Base-by-base conservation (phyloP, 2,797 vertebrate species). In the Enteromius fasciolatus region DNA sequence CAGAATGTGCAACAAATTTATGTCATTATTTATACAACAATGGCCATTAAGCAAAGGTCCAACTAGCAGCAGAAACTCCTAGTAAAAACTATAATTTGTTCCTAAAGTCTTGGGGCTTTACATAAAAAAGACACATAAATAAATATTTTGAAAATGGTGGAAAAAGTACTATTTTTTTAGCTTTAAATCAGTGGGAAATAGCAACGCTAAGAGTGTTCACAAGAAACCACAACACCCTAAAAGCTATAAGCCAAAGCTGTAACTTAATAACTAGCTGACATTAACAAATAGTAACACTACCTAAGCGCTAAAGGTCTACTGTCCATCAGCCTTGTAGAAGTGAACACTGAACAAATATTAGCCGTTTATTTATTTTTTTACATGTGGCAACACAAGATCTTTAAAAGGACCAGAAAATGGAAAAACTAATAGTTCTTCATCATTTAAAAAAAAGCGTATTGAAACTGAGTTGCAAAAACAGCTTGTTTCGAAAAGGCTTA, bases 251-350 rank as follows among this genome's bases (percentile, higher is more conserved):
- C 83, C 57, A 82, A 74, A 8, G 0, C 3, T 23, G 36, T 70
- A 88, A 88, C 78, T 78, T 57, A 44, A 83, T 69, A 39, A 82
- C 67, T 80, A 11, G 36, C 36, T 88, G 85, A 80, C 85, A 86
- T 86, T 86, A 69, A 83, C 46, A 81, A 68, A 82, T 36, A 77
- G 80, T 82, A 83, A 83, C 25, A 80, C 66, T 46, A 68, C 68
- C 75, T 72, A 52, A 48, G 50, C 20, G 54, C 64, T 72, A 63
- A 57, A 70, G 46, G 14, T 44, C 15, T 11, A 48, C 23, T 25
- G 48, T 79, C 39, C 78, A 54, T 69, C 75, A 41, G 69, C 33
- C 57, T 52, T 63, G 41, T 64, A 6, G 23, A 68, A 25, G 41
- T n/a, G 33, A 83, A 86, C 41, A 57, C 17, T 81, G 23, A 80